Conservation (phyloP, 2,113 vertebrate genomes). For the Numida meleagris region DNA sequence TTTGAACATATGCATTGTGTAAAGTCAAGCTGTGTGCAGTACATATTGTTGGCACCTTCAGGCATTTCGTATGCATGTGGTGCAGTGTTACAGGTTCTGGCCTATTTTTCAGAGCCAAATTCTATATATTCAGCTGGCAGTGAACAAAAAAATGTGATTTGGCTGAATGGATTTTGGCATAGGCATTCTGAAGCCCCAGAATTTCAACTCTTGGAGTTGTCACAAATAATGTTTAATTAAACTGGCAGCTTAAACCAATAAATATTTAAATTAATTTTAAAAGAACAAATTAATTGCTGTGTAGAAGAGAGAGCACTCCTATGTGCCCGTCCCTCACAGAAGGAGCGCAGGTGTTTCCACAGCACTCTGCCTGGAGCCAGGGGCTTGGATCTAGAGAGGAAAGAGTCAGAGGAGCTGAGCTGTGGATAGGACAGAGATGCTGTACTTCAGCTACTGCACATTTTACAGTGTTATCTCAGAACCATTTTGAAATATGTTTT, state of each 20-base stretch:
- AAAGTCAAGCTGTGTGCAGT: constrained; percentile 42
- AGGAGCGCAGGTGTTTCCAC: background rate
- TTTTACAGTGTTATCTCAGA: background rate
- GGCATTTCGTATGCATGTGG: constrained; percentile 8
- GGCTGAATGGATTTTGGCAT: constrained; percentile 54
- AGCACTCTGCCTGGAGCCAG: background rate
- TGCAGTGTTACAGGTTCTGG: constrained; percentile 49
- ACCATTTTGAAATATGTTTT: background rate
- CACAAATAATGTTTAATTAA: constrained; percentile 58
- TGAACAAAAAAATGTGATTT: constrained; percentile 52
- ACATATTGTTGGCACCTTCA: constrained; percentile 63
- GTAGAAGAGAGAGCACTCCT: background rate
- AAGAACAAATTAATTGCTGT: constrained; percentile 8
- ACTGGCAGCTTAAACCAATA: constrained; percentile 29
- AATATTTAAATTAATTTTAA: constrained; percentile 53
- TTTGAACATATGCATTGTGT: constrained; percentile 31
- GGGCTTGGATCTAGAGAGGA: background rate
- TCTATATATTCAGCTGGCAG: constrained; percentile 67
- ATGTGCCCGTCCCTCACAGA: background rate
- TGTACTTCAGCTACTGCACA: background rate
- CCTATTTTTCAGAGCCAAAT: constrained; percentile 62
- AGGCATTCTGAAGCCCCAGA: background rate
- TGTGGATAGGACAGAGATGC: background rate
- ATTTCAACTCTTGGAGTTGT: constrained; percentile 25
- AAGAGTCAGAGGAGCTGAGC: background rate